These are phyloP conservation scores for Lycaena phlaeas DNA, from an alignment of 2,888 invertebrate genomes.

Conservation along the genomic window DNA sequence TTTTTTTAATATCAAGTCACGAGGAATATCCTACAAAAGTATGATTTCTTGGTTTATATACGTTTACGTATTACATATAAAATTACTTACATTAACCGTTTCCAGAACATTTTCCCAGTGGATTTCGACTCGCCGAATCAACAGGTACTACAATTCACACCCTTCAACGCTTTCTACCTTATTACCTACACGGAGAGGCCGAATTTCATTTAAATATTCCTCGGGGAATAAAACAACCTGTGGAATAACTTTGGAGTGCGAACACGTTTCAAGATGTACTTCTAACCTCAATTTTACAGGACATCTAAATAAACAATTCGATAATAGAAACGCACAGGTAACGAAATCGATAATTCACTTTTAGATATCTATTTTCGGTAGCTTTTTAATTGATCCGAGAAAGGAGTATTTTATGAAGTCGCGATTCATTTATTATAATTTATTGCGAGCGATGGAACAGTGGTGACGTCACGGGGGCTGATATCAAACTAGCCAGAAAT, in stretches of 20 bases:
- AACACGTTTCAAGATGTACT: not conserved
- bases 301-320: not conserved
- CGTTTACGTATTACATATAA: not conserved
- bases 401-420: slow-evolving; percentile 4
- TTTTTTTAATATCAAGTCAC: no score
- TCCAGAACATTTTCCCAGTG: slow-evolving; percentile 56
- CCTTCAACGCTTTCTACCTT: slow-evolving; percentile 21
- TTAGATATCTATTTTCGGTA: not conserved
- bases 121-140: slow-evolving; percentile 51
- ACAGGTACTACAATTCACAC: slow-evolving; percentile 62
- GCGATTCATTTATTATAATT: slow-evolving; percentile 20
- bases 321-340: not conserved
- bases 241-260: slow-evolving; percentile 22
- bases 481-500: slow-evolving; percentile 68
- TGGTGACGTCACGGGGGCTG: slow-evolving; percentile 62
- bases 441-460: slow-evolving; percentile 37
- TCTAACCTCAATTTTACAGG: slow-evolving; percentile 1
- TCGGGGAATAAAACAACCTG: slow-evolving; percentile 50
- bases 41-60: no score
- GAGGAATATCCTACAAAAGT: no score
- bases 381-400: not conserved
- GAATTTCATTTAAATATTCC: slow-evolving; percentile 37
- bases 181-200: slow-evolving; percentile 30
- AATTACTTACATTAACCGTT: slow-evolving; percentile 50
- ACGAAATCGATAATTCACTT: not conserved